Percentiles rank a stretch among this genome's conserved stretches.
phyloP scores from a whole-genome alignment of 1,140 invertebrate species.

The Diabrotica undecimpunctata region DNA sequence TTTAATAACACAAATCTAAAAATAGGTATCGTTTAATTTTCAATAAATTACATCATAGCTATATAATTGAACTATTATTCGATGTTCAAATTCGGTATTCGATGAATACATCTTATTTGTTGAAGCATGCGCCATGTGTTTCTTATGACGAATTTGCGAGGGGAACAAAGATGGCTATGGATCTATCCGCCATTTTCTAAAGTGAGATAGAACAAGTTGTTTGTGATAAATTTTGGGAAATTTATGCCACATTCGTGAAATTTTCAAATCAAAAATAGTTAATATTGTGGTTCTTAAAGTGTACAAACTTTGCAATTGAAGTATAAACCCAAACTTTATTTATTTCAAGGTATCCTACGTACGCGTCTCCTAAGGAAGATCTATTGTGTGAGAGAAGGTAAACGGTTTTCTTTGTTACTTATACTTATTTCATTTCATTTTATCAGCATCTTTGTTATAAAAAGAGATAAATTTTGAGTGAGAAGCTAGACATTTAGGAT shows the following conservation, averaged over 20 bases:
- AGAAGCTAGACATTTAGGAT: constrained; percentile 26
- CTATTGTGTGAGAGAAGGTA: constrained; percentile 39
- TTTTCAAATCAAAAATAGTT: constrained; percentile 23
- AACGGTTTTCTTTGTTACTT: constrained; percentile 47
- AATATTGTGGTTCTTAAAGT: not conserved
- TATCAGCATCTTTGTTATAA: constrained; percentile 48
- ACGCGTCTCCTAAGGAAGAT: constrained; percentile 29
- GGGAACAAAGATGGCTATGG: constrained; percentile 48
- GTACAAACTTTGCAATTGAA: not conserved
- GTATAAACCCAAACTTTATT: not conserved
- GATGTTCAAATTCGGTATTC: constrained; percentile 8
- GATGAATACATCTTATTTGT: constrained; percentile 9
- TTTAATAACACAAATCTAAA: not conserved
- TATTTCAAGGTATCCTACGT: constrained; percentile 19
- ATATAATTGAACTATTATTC: constrained; percentile 2
- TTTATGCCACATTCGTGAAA: constrained; percentile 25
- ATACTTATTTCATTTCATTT: constrained; percentile 48
- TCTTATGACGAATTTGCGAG: constrained; percentile 22
- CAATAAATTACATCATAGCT: not conserved
- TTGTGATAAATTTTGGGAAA: constrained; percentile 37
- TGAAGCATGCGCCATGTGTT: constrained; percentile 13
- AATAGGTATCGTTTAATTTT: not conserved
- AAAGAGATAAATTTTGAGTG: constrained; percentile 45
- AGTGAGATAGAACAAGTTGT: constrained; percentile 47
- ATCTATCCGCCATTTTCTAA: constrained; percentile 49